Evolutionary conservation across 1,140 invertebrate species (phyloP).

Genomic region (Eurosta solidaginis): DNA sequence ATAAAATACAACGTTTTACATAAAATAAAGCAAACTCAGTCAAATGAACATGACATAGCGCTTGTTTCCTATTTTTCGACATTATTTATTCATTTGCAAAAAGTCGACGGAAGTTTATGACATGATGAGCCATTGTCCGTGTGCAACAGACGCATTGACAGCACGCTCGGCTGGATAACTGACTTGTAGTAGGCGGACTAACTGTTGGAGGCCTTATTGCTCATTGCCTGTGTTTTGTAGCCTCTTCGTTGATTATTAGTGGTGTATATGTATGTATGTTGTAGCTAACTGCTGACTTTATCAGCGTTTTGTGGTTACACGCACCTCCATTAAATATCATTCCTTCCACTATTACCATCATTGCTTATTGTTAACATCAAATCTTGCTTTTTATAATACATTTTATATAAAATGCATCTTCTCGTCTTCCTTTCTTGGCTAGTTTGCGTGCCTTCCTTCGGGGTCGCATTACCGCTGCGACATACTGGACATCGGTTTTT

Average conservation of each 20-base stretch:
- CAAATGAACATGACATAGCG: neutral
- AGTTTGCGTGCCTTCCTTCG: neutral
- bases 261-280: neutral
- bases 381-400: too few relatives aligned
- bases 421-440: neutral
- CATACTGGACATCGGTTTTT: neutral
- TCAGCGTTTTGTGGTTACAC: neutral
- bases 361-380: too few relatives aligned
- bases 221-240: constrained; percentile 7
- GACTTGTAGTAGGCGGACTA: neutral
- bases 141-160: neutral
- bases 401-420: too few relatives aligned
- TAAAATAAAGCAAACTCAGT: neutral
- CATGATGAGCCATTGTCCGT: neutral
- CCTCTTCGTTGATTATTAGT: neutral
- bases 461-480: too few relatives aligned
- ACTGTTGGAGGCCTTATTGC: neutral
- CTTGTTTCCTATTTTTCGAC: neutral
- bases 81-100: constrained; percentile 4
- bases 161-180: neutral
- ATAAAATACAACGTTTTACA: neutral
- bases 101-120: neutral
- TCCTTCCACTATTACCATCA: too few relatives aligned
- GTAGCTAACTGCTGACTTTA: neutral
- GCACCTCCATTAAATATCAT: neutral